These are phyloP conservation scores for Drosophila neocordata DNA, from an alignment of 1,140 invertebrate species.

Conservation along the genomic window DNA sequence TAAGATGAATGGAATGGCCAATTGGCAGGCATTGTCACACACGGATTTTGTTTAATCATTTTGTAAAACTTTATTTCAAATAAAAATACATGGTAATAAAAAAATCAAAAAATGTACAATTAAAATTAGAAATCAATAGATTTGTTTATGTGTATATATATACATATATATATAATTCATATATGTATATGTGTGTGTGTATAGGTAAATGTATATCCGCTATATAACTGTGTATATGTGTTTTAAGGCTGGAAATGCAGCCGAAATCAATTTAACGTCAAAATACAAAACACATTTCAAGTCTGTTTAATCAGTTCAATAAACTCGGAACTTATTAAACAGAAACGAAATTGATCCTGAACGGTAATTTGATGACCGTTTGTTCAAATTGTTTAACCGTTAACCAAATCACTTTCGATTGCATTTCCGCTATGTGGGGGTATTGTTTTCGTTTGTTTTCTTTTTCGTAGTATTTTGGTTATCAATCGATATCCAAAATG, in stretches of 20 bases:
- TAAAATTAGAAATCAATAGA: constrained; percentile 77
- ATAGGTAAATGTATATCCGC: constrained; percentile 52
- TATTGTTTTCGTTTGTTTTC: background rate
- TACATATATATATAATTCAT: constrained; percentile 33
- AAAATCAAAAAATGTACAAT: constrained; percentile 75
- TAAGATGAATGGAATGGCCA: constrained; percentile 11
- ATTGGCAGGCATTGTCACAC: constrained; percentile 22
- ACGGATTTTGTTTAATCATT: constrained; percentile 44
- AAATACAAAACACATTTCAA: background rate
- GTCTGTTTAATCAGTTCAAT: background rate
- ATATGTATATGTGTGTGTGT: constrained; percentile 37
- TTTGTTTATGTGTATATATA: constrained; percentile 62
- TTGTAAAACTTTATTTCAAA: constrained; percentile 80
- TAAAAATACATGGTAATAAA: constrained; percentile 79
- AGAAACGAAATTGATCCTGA: background rate
- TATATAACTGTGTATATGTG: constrained; percentile 51
- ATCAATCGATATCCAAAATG: constrained; percentile 44
- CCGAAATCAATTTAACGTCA: background rate
- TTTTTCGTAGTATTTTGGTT: constrained; percentile 7
- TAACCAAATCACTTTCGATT: constrained; percentile 11
- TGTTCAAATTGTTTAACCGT: background rate
- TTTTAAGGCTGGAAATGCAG: constrained; percentile 6
- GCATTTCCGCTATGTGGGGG: background rate
- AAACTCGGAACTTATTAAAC: background rate
- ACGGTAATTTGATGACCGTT: background rate